phyloP scores from a whole-genome alignment of 2,113 vertebrate species.

The Colaptes auratus region DNA sequence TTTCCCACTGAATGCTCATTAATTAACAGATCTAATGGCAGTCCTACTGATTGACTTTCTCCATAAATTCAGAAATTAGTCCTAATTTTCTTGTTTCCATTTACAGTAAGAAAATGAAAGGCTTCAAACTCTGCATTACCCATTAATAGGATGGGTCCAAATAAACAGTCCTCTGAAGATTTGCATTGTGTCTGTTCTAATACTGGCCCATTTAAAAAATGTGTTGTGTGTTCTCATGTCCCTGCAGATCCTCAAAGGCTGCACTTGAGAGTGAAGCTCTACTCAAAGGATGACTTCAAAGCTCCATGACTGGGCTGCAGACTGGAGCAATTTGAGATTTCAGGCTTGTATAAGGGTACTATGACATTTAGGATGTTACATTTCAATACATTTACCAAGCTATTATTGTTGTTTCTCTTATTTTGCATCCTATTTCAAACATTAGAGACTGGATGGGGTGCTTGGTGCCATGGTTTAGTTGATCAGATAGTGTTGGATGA shows the following conservation, averaged over 20 bases:
- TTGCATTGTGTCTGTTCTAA: neutral
- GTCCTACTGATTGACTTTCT: neutral
- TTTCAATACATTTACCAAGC: neutral
- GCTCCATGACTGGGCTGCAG: neutral
- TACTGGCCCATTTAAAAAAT: neutral
- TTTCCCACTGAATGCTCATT: neutral
- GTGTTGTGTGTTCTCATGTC: neutral
- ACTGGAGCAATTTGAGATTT: neutral
- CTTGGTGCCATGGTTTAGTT: no score
- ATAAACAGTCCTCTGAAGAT: neutral
- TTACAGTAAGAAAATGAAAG: neutral
- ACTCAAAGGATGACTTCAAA: neutral
- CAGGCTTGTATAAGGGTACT: neutral
- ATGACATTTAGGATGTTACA: neutral
- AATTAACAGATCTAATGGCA: neutral
- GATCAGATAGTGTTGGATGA: no score
- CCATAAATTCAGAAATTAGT: neutral
- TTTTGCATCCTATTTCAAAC: neutral
- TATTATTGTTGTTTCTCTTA: neutral
- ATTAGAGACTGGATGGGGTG: no score
- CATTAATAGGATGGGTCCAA: neutral
- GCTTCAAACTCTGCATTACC: neutral
- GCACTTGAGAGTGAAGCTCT: neutral
- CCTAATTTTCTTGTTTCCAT: neutral
- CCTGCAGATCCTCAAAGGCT: neutral